phyloP scores from a whole-genome alignment of 2,113 vertebrate genomes.

The Rafetus swinhoei region DNA sequence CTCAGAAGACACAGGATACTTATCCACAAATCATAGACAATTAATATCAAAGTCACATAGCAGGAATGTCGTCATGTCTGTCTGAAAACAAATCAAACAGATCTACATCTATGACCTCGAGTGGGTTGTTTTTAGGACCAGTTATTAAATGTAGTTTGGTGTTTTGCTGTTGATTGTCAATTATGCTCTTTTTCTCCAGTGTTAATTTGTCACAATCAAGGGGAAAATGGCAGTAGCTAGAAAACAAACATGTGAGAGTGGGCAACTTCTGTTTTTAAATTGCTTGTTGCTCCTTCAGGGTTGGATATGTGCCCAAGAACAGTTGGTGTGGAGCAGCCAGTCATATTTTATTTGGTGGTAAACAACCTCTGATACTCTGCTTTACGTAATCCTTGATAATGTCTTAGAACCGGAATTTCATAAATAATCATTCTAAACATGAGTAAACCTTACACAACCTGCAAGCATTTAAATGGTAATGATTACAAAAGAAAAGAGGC shows the following conservation, averaged over 20 bases:
- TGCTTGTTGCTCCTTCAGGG: neutral
- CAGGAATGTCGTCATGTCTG: neutral
- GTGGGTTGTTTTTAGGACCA: neutral
- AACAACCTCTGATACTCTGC: neutral
- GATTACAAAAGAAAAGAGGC: neutral
- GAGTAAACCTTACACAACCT: neutral
- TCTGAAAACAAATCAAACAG: neutral
- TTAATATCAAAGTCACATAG: neutral
- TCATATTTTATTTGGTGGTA: neutral
- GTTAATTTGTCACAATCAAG: neutral
- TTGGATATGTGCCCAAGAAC: neutral
- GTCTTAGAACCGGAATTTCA: neutral
- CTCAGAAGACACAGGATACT: neutral
- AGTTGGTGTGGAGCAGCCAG: neutral
- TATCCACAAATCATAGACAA: neutral
- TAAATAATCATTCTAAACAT: no score
- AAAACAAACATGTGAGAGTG: neutral
- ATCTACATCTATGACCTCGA: neutral
- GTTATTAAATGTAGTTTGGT: neutral
- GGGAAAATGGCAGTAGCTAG: neutral
- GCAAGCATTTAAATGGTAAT: neutral
- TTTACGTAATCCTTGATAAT: neutral
- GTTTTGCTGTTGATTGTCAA: neutral
- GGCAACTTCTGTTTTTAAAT: neutral
- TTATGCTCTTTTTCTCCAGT: rapidly evolving